Evolutionary conservation across 2,113 vertebrate genomes (phyloP), one percentile per base, ranked within the genome.

Genomic region (Phalacrocorax carbo): DNA sequence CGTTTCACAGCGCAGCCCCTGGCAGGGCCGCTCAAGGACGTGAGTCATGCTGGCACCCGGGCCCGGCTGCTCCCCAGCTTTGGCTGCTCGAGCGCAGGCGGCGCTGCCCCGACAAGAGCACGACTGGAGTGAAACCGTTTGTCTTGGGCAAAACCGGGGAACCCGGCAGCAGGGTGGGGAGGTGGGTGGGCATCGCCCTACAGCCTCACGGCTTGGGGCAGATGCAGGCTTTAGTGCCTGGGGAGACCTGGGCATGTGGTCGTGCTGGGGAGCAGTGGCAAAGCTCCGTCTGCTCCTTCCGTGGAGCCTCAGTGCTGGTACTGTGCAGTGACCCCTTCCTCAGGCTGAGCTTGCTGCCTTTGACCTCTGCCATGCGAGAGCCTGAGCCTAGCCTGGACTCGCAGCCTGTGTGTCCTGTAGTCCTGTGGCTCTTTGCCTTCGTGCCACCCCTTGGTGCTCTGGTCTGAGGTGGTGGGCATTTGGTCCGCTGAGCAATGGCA

Each of bases 211-310:
- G 30, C 2, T 4, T 22, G n/a, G 42, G 57, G 40, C 55, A 27
- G 77, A 11, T 6, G 2, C 22, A 4, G 52, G 60, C 32, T 61
- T 25, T 19, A 25, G 62, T 10, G 8, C n/a, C 0, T 8, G 22
- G 54, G 54, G 42, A 21, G 27, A 25, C 21, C 12, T 52, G 44
- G 75, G 58, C 40, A 30, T 1, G 8, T 5, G 36, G 38, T 48
- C 1, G 4, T 32, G 44, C 6, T 0, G 8, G 40, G 64, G 25
- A 36, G 21, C 2, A 8, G 30, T 3, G n/a, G 36, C 17, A 5
- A 38, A 75, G 66, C 62, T 48, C 46, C 2, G 10, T 14, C 34
- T 27, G 75, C 66, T 17, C 30, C 65, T 26, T 54, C 55, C 4
- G 0, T 0, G 7, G 13, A 8, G 29, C 29, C n/a, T 26, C 3